These are phyloP conservation scores for Halcyon senegalensis DNA, from an alignment of 2,113 vertebrate species.

Conservation along the genomic window DNA sequence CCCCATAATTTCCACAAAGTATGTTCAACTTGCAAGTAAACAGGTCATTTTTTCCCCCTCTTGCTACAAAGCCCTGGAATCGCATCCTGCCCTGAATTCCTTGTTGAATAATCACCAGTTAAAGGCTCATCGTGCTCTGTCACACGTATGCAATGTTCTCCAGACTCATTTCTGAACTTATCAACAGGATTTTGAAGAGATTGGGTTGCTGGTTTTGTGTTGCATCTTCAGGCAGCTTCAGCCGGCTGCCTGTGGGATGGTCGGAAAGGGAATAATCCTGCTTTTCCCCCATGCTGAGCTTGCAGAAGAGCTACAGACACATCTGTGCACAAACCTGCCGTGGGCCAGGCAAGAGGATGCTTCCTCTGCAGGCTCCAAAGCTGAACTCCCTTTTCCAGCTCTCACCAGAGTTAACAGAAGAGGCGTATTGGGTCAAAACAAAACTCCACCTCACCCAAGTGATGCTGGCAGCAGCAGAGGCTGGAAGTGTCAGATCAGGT, in stretches of 20 bases:
- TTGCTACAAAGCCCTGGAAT: slow-evolving; percentile 22
- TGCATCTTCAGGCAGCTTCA: not conserved
- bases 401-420: not conserved
- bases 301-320: not conserved
- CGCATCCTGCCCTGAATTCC: not conserved
- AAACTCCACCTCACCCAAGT: not conserved
- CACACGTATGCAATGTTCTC: not conserved
- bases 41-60: not conserved
- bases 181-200: not conserved
- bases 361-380: not conserved
- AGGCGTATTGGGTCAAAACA: not conserved
- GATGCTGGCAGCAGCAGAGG: not conserved
- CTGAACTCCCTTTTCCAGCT: not conserved
- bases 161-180: not conserved
- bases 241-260: not conserved
- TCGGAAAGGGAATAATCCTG: not conserved
- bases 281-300: not conserved
- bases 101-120: slow-evolving; percentile 13
- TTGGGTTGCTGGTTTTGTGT: not conserved
- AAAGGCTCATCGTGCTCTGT: slow-evolving; percentile 24
- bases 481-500: not conserved
- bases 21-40: slow-evolving; percentile 21
- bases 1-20: slow-evolving; percentile 6
- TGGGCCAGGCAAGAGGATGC: not conserved
- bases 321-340: not conserved